Evolutionary conservation across 2,113 vertebrate species (phyloP).

Genomic region (Calidris pygmaea): DNA sequence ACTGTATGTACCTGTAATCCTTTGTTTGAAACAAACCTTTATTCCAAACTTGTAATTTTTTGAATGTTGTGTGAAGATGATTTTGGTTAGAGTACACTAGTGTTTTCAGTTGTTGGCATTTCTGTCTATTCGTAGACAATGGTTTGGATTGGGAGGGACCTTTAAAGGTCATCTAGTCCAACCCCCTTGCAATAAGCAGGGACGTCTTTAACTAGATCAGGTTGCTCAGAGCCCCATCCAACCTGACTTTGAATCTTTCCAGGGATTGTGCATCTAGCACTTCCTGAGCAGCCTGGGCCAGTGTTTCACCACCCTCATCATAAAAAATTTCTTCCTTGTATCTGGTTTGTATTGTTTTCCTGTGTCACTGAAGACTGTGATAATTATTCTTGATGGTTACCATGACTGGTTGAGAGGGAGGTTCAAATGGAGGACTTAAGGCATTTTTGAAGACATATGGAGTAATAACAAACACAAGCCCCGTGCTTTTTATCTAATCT

Average conservation of each 20-base stretch:
- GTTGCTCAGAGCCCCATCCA: not conserved
- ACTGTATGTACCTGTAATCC: not conserved
- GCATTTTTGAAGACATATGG: not conserved
- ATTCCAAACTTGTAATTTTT: not conserved
- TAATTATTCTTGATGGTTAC: not conserved
- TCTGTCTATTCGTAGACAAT: not conserved
- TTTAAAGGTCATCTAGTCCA: not conserved
- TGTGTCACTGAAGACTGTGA: not conserved
- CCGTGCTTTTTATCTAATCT: not conserved
- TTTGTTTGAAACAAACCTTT: slow-evolving; percentile 29
- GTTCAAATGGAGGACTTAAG: not conserved
- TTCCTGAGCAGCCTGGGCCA: not conserved
- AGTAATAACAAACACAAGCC: not conserved
- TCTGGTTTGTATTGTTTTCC: not conserved
- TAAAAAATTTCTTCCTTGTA: not conserved
- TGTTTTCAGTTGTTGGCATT: not conserved
- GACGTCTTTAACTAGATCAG: not conserved
- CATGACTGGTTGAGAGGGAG: not conserved
- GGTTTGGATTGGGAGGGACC: not conserved
- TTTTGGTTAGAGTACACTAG: not conserved
- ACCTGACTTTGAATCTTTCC: not conserved
- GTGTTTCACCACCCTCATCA: not conserved
- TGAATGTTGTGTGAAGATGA: not conserved
- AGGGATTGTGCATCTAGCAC: not conserved
- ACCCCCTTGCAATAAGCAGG: not conserved